phyloP scores from a whole-genome alignment of 2,113 vertebrate species.

The Prunella fulvescens region DNA sequence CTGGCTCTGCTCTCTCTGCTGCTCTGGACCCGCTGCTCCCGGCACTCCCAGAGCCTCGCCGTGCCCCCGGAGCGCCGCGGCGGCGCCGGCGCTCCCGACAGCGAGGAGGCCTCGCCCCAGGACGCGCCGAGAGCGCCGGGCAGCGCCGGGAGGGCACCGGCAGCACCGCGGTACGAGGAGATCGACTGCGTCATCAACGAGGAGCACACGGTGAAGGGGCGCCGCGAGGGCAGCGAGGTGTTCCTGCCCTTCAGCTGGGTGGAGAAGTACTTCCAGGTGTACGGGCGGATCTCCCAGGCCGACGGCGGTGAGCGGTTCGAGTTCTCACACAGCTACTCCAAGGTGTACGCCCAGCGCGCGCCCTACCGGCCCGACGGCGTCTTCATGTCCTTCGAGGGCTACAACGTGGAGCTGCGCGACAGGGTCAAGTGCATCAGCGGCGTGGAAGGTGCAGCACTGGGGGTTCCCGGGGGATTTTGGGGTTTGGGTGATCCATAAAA shows the following conservation, averaged over 20 bases:
- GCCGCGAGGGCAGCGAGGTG: constrained; percentile 86
- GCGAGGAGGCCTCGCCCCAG: constrained; percentile 74
- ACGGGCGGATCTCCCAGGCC: constrained; percentile 87
- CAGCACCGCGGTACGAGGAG: constrained; percentile 80
- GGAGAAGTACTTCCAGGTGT: constrained; percentile 97
- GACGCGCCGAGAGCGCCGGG: constrained; percentile 76
- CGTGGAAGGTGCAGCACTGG: constrained; percentile 81
- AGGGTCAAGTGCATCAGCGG: constrained; percentile 98
- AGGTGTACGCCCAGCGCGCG: constrained; percentile 90
- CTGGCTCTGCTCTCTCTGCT: neutral
- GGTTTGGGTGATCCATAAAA: no score
- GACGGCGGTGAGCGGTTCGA: constrained; percentile 93
- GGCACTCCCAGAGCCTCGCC: neutral
- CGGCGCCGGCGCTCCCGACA: neutral
- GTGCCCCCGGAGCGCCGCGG: neutral
- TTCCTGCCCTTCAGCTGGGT: constrained; percentile 96
- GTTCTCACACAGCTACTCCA: constrained; percentile 98
- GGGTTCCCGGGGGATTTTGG: accelerated
- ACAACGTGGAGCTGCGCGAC: constrained; percentile 97
- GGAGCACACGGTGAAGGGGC: constrained; percentile 86
- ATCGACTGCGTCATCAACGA: constrained; percentile 98
- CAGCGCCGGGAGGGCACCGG: neutral
- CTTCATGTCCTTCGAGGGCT: constrained; percentile 99
- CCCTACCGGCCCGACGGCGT: constrained; percentile 93
- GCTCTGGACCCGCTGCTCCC: neutral